Evolutionary conservation across 2,797 vertebrate genomes (phyloP), one percentile per base, ranked within the genome.

Genomic region (Nannoperca obscura): DNA sequence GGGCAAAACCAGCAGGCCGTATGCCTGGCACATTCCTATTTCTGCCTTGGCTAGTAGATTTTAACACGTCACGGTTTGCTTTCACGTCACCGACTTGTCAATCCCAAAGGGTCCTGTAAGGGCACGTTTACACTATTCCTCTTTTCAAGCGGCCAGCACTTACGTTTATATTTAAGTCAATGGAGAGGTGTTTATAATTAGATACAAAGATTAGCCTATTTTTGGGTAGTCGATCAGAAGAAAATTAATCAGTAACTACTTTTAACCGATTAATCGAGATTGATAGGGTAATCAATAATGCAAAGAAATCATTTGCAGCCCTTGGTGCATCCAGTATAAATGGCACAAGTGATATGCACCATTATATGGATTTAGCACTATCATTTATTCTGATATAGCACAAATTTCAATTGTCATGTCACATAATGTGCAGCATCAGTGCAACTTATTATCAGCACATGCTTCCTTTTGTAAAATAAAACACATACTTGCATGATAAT

Each of bases 11-110:
- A 13, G 59, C 13, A 32, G 8, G 36, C 67, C 17, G 7, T 44
- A 66, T 63, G 54, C 59, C 68, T 4, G 10, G 32, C 6, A 24
- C 2, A 58, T 64, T 76, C 27, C 32, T 40, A 62, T 62, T 64
- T 66, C 67, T 70, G 30, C 57, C 67, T 79, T 1, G 13, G 67
- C 38, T 65, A 24, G 44, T 64, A 58, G 46, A 86, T 81, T 80
- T 76, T 64, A 82, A 77, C 83, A 86, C 52, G 27, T 71, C 38
- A 19, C 44, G 14, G 40, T 76, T 55, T 68, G 27, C 71, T 49
- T 71, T 81, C 47, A 74, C 20, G 22, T 66, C 66, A 69, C 14
- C 1, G 49, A 14, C 66, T 81, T 6, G 0, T 70, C 53, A 22
- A 34, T 64, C 46, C 30, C 11, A 38, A 54, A 59, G 8, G 20